Percentiles rank a stretch among this genome's conserved stretches.
These are phyloP conservation scores for Phyllopteryx taeniolatus DNA, from an alignment of 2,113 vertebrate genomes.

Conservation along the genomic window DNA sequence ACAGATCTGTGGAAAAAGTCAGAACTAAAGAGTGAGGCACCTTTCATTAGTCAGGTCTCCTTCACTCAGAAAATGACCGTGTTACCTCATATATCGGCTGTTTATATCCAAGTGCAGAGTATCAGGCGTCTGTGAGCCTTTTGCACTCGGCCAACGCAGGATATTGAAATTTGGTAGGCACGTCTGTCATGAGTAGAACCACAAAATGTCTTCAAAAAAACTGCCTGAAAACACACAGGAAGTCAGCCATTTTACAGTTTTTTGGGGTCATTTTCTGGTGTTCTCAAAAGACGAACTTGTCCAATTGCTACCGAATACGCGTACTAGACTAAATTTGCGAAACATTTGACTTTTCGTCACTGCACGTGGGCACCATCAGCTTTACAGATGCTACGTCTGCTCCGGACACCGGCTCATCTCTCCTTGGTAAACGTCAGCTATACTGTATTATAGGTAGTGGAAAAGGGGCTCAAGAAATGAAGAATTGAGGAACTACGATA, in stretches of 20 bases:
- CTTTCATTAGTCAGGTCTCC: neutral
- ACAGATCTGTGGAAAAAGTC: neutral
- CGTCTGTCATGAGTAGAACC: neutral
- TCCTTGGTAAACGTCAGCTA: too few species aligned
- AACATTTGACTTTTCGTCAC: neutral
- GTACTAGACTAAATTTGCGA: neutral
- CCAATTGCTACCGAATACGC: neutral
- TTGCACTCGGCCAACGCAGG: neutral
- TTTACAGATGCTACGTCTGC: neutral
- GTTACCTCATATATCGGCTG: neutral
- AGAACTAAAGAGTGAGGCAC: neutral
- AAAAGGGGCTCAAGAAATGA: too few species aligned
- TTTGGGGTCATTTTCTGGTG: neutral
- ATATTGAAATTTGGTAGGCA: neutral
- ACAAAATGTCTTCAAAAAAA: neutral
- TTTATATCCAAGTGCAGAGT: neutral
- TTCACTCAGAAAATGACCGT: neutral
- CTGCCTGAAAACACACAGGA: neutral
- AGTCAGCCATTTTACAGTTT: neutral
- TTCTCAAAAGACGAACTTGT: neutral
- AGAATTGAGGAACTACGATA: too few species aligned
- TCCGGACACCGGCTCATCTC: too few species aligned
- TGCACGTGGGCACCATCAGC: neutral
- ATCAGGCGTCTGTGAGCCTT: neutral
- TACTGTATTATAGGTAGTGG: too few species aligned